Percentiles rank a stretch among this genome's conserved stretches.
Conservation (phyloP, 2,113 vertebrate species). For the Peucedramus taeniatus region DNA sequence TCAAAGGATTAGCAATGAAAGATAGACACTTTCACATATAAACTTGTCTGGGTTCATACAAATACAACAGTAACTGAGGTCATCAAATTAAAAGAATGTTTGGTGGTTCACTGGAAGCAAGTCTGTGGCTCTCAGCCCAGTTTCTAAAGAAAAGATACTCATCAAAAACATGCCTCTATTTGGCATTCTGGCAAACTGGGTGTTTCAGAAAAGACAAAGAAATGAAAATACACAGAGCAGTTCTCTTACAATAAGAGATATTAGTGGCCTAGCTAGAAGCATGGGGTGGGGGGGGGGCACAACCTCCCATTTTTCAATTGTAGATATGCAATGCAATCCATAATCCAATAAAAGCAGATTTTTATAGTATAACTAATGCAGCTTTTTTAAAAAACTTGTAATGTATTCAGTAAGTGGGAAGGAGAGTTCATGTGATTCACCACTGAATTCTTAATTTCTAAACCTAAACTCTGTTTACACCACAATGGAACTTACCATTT, state of each 20-base stretch:
- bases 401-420: neutral
- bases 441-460: neutral
- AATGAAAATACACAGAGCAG: neutral
- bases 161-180: slow-evolving; percentile 42
- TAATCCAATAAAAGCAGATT: neutral
- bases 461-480: neutral
- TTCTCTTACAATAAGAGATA: neutral
- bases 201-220: neutral
- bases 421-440: neutral
- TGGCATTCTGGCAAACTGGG: neutral
- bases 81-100: slow-evolving; percentile 34
- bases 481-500: neutral
- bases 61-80: slow-evolving; percentile 39
- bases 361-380: neutral
- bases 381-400: neutral
- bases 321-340: neutral
- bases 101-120: slow-evolving; percentile 27
- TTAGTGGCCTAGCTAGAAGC: neutral
- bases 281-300: neutral
- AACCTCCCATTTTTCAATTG: neutral
- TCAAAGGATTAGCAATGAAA: slow-evolving; percentile 33
- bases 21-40: slow-evolving; percentile 16
- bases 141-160: slow-evolving; percentile 37
- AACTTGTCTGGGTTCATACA: slow-evolving; percentile 27
- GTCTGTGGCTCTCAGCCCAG: slow-evolving; percentile 25